These are phyloP conservation scores for Acanthochromis polyacanthus DNA, from an alignment of 2,113 vertebrate genomes.

Conservation along the genomic window DNA sequence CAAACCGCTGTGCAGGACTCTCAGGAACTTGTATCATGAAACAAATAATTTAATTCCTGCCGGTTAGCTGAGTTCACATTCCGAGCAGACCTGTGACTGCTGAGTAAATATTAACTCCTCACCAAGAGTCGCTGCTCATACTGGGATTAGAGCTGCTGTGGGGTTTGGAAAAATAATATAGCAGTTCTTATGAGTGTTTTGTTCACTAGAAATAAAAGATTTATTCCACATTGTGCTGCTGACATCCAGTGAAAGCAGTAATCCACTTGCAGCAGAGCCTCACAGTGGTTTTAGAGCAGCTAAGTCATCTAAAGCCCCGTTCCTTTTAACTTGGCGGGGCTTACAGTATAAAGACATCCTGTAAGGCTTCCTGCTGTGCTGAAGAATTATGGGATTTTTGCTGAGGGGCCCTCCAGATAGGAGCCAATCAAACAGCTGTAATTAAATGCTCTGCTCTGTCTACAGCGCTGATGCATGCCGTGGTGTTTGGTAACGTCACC, in stretches of 20 bases:
- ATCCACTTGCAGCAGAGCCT: constrained; percentile 33
- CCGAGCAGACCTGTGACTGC: neutral
- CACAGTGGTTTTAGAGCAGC: constrained; percentile 19
- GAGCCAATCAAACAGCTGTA: neutral
- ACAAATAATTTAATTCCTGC: too few relatives aligned
- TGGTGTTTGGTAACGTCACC: constrained; percentile 97
- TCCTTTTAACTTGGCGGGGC: constrained; percentile 21
- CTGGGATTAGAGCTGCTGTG: neutral
- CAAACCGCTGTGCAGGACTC: neutral
- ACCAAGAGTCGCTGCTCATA: neutral
- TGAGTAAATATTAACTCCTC: neutral
- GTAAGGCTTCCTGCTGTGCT: constrained; percentile 10
- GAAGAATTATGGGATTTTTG: constrained; percentile 16
- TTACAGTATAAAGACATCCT: constrained; percentile 1
- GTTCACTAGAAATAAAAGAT: constrained; percentile 18
- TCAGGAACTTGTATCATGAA: neutral
- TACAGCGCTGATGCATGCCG: constrained; percentile 95
- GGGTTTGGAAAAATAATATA: neutral
- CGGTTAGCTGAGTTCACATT: neutral
- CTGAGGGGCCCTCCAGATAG: neutral
- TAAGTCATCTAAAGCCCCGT: constrained; percentile 27
- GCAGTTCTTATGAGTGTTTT: constrained; percentile 9
- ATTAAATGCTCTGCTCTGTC: constrained; percentile 5
- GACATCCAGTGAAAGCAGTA: constrained; percentile 6
- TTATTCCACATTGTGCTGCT: constrained; percentile 9